Base-by-base conservation (phyloP, 2,888 invertebrate species). In the Malthinus flaveolus region DNA sequence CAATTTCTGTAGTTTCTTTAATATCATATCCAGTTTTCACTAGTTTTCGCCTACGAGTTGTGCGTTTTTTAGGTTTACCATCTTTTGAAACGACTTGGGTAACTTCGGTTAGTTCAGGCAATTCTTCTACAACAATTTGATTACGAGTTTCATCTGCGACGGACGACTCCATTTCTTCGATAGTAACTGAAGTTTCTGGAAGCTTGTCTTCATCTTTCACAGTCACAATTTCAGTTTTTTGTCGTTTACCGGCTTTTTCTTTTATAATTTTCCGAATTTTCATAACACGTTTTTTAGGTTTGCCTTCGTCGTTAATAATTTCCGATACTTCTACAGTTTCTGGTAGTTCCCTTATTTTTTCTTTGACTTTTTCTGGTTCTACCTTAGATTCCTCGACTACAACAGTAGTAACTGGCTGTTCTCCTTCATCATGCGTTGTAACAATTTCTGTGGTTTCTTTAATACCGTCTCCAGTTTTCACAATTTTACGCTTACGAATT, bases 171-270 rank as follows among this genome's bases (percentile, higher is more conserved):
- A 13, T 56, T 77, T 61, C 12, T 6, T 37, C 13, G 1, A 5
- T n/a, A 4, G 46, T 55, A 13, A 78, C 72, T 46, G 77, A 74
- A 52, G 68, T 75, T 44, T 76, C 68, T 0, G 82, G 82, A 51
- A 77, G 71, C 51, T 75, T 68, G 23, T 76, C 78, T 33, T 78
- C 80, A 64, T 77, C 71, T 66, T 77, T 75, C 13, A 78, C 70
- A 7, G 80, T 81, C 50, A 74, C 72, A 32, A 82, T 80, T 73
- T 80, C 78, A 0, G 80, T 81, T 3, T 78, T 69, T 66, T 82
- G 80, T 50, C 79, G 75, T 59, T 73, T 78, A 32, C 73, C 72
- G 51, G 73, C 80, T 63, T 66, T 78, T 1, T 74, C 74, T 62
- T 79, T 81, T 46, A 75, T 80, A 46, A 80, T 77, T 0, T 75